Percentiles rank a stretch among this genome's conserved stretches.
Conservation (phyloP, 2,113 vertebrate genomes). For the Gasterosteus aculeatus region DNA sequence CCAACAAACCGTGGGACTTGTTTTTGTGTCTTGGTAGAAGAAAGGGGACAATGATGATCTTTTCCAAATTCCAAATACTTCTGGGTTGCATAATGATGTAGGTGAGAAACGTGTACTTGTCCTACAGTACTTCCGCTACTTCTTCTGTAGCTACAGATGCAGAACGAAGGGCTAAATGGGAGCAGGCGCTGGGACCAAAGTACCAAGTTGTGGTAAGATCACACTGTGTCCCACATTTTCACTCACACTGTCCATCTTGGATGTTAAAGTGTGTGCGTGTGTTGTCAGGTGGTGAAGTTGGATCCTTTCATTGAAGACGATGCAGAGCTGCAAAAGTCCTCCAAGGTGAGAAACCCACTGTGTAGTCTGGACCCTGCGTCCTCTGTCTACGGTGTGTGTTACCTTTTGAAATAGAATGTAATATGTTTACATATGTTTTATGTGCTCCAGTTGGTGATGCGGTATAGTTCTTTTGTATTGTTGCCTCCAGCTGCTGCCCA, state of each 20-base stretch:
- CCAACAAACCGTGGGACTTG: too few species aligned
- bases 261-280: slow-evolving; percentile 33
- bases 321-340: slow-evolving; percentile 91
- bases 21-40: too few species aligned
- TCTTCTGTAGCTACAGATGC: slow-evolving; percentile 74
- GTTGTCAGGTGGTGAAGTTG: slow-evolving; percentile 86
- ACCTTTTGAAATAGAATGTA: too few species aligned
- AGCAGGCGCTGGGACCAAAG: slow-evolving; percentile 88
- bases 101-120: not conserved
- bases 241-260: not conserved
- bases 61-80: too few species aligned
- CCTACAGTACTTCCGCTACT: slow-evolving; percentile 19
- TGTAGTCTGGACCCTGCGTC: not conserved
- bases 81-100: not conserved
- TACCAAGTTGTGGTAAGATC: slow-evolving; percentile 91
- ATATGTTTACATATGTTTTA: not conserved
- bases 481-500: slow-evolving; percentile 86
- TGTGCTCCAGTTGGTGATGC: not conserved
- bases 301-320: slow-evolving; percentile 90
- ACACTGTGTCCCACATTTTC: not conserved
- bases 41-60: too few species aligned
- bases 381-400: not conserved
- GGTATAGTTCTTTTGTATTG: not conserved
- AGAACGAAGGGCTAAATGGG: slow-evolving; percentile 89
- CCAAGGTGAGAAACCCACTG: slow-evolving; percentile 84